Evolutionary conservation across 2,888 invertebrate species (phyloP).

Genomic region (Unio pictorum): DNA sequence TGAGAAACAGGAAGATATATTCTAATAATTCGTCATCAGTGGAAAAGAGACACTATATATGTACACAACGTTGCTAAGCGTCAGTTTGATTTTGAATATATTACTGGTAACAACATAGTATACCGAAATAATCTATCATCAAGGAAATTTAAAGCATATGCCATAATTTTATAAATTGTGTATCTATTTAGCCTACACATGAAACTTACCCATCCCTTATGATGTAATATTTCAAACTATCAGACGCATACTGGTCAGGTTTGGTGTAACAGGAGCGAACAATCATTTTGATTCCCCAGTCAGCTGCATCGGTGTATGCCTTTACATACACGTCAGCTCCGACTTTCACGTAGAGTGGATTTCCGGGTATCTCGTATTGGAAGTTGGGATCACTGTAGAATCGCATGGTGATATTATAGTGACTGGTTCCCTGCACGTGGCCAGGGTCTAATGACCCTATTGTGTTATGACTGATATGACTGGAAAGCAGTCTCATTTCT

Average conservation of each 20-base stretch:
- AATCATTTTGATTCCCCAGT: conserved; percentile 23
- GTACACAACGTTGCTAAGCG: too few relatives aligned
- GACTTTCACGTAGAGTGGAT: conserved; percentile 14
- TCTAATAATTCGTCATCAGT: too few relatives aligned
- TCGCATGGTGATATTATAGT: conserved; percentile 16
- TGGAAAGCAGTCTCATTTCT: conserved; percentile 21
- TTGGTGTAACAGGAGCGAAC: conserved; percentile 23
- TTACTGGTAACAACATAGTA: too few relatives aligned
- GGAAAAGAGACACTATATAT: too few relatives aligned
- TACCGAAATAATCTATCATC: too few relatives aligned
- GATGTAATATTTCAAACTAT: conserved; percentile 16
- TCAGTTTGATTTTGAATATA: too few relatives aligned
- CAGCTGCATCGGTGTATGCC: conserved; percentile 17
- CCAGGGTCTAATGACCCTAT: background rate
- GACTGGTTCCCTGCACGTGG: conserved; percentile 12
- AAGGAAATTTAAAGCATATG: too few relatives aligned
- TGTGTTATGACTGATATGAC: conserved; percentile 1
- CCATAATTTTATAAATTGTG: too few relatives aligned
- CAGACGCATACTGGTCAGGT: conserved; percentile 9
- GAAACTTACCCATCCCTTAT: conserved; percentile 21
- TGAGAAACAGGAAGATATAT: too few relatives aligned
- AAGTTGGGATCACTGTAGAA: conserved; percentile 23
- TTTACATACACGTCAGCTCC: conserved; percentile 25
- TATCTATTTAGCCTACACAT: too few relatives aligned
- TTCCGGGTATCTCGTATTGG: conserved; percentile 5